Evolutionary conservation across 2,797 vertebrate species (phyloP).

Genomic region (Microctenopoma steveboyesi): DNA sequence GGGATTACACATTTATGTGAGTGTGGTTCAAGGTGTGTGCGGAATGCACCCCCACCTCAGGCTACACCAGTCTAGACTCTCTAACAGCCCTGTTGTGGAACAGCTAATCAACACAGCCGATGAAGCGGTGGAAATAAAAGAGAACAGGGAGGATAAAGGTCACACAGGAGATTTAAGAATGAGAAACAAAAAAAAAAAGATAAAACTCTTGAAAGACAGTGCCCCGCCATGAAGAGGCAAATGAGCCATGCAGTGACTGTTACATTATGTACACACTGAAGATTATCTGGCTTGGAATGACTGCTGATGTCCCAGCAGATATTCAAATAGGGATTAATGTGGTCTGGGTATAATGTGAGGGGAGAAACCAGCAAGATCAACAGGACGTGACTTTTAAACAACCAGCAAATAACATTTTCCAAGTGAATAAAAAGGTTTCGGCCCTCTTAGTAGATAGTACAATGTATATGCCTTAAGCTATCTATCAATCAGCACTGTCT

Average conservation of each 20-base stretch:
- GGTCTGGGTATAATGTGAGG: conserved; percentile 45
- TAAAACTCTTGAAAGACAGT: conserved; percentile 6
- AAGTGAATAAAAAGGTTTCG: conserved; percentile 32
- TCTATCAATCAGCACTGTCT: conserved; percentile 50
- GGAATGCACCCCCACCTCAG: conserved; percentile 44
- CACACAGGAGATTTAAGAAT: conserved; percentile 28
- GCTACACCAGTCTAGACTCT: conserved; percentile 72
- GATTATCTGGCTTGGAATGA: conserved; percentile 54
- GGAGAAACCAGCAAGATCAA: conserved; percentile 47
- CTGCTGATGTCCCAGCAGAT: conserved; percentile 56
- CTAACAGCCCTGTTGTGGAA: conserved; percentile 62
- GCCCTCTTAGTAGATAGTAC: conserved; percentile 34
- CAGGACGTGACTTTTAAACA: conserved; percentile 47
- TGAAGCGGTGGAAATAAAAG: conserved; percentile 48
- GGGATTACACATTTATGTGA: conserved; percentile 58
- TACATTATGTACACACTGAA: conserved; percentile 26
- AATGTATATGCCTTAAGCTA: conserved; percentile 41
- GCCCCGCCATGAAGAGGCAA: conserved; percentile 18
- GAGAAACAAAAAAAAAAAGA: conserved; percentile 17
- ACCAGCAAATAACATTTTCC: conserved; percentile 39
- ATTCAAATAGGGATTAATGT: conserved; percentile 45
- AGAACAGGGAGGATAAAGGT: conserved; percentile 33
- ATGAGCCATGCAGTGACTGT: conserved; percentile 25
- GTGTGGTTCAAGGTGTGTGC: conserved; percentile 51
- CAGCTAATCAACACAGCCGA: conserved; percentile 65